A percentile compares a stretch with the other conserved stretches of the same genome.
Evolutionary conservation across 2,888 invertebrate genomes (phyloP).

Genomic region (Colostygia pectinataria): DNA sequence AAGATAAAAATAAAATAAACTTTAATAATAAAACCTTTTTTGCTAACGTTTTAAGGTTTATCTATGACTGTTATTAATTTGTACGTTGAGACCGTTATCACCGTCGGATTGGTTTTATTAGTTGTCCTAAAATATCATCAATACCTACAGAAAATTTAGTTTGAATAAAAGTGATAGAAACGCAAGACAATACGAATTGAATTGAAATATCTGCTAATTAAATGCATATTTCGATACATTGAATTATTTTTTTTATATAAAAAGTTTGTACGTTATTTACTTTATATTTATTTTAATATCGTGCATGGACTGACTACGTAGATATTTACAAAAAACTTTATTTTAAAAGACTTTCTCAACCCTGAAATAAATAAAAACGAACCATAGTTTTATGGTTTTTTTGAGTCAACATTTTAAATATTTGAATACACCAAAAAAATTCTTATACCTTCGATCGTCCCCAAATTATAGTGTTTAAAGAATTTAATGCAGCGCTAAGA

Average conservation of each 20-base stretch:
- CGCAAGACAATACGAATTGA: not conserved
- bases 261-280: too few relatives aligned
- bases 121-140: too few relatives aligned
- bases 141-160: too few relatives aligned
- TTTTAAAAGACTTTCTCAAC: not conserved
- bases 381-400: slow-evolving; percentile 1
- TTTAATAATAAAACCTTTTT: too few relatives aligned
- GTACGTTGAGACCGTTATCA: too few relatives aligned
- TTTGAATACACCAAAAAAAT: slow-evolving; percentile 61
- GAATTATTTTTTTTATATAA: not conserved
- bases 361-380: not conserved
- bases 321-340: not conserved
- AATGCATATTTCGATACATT: not conserved
- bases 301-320: too few relatives aligned
- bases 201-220: slow-evolving; percentile 3
- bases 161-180: slow-evolving; percentile 6
- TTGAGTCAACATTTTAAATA: slow-evolving; percentile 31
- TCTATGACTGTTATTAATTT: too few relatives aligned
- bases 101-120: too few relatives aligned
- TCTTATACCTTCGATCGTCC: slow-evolving; percentile 52
- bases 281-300: too few relatives aligned
- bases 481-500: slow-evolving; percentile 77
- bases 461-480: slow-evolving; percentile 79
- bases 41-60: too few relatives aligned
- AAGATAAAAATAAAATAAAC: too few relatives aligned